A percentile compares a stretch with the other conserved stretches of the same genome.
These are phyloP conservation scores for Barypeithes pellucidus DNA, from an alignment of 2,888 invertebrate species.

Conservation along the genomic window DNA sequence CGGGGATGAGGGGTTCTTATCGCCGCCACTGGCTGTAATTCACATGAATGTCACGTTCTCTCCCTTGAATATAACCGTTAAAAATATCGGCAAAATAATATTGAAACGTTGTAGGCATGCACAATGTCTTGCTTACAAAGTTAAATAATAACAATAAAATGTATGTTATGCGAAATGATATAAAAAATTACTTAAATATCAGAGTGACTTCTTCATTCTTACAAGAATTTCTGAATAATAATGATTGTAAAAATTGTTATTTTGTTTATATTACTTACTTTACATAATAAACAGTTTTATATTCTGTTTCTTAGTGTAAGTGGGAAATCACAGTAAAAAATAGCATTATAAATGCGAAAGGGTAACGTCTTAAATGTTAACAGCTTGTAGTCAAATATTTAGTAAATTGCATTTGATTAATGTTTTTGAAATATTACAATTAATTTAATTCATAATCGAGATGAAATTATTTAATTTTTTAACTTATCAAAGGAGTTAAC, in stretches of 20 bases:
- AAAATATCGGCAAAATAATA: not conserved
- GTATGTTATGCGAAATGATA: no score
- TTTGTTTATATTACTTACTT: no score
- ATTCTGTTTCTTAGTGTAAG: not conserved
- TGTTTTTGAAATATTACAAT: not conserved
- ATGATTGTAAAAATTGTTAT: no score
- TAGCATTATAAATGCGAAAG: not conserved
- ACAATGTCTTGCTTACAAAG: not conserved
- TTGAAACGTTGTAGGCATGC: not conserved
- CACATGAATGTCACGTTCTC: not conserved
- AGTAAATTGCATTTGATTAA: not conserved
- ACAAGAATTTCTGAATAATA: no score
- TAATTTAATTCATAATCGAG: no score
- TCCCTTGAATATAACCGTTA: not conserved
- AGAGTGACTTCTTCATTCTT: no score
- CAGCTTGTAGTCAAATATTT: not conserved
- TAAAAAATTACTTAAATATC: no score
- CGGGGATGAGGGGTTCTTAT: no score
- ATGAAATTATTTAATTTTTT: not conserved
- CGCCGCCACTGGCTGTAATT: no score
- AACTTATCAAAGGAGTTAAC: not conserved
- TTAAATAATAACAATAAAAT: no score
- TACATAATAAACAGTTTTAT: slow-evolving; percentile 8
- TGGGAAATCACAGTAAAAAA: not conserved
- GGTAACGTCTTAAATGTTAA: not conserved